These are phyloP conservation scores for Oreonectes daqikongensis DNA, from an alignment of 2,797 vertebrate species.

Conservation along the genomic window DNA sequence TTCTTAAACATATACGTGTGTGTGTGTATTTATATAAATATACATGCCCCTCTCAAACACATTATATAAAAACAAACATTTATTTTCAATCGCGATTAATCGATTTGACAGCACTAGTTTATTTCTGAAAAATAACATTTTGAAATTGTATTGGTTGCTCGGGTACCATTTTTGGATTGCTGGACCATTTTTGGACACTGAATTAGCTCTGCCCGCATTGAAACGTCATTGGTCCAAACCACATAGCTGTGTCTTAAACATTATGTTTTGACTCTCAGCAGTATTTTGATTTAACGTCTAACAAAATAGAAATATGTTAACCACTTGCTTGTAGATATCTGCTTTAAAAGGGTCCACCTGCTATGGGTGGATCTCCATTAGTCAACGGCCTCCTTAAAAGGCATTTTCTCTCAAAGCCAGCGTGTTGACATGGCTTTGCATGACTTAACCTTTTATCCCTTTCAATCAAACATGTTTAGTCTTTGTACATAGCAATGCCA, in stretches of 20 bases:
- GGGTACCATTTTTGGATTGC: background rate
- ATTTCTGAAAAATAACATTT: too few relatives aligned
- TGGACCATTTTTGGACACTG: too few relatives aligned
- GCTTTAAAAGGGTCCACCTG: slow-evolving; percentile 71
- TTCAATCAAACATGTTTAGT: background rate
- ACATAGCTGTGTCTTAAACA: background rate
- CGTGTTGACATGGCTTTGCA: slow-evolving; percentile 38
- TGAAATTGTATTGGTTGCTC: background rate
- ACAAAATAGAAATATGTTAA: too few relatives aligned
- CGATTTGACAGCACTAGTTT: too few relatives aligned
- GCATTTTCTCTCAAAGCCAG: slow-evolving; percentile 56
- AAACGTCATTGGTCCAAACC: background rate
- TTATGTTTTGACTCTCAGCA: background rate
- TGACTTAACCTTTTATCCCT: slow-evolving; percentile 49
- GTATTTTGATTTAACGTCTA: too few relatives aligned
- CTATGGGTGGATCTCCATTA: slow-evolving; percentile 51
- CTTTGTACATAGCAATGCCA: slow-evolving; percentile 3
- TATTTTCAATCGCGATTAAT: too few relatives aligned
- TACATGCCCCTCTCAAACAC: too few relatives aligned
- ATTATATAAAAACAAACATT: too few relatives aligned
- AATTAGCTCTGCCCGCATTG: background rate
- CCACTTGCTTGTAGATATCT: background rate
- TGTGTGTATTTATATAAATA: too few relatives aligned
- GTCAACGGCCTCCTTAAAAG: slow-evolving; percentile 55
- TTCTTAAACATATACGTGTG: too few relatives aligned